Evolutionary conservation across 1,140 invertebrate species (phyloP), one percentile per base, ranked within the genome.

Genomic region (Drosophila azteca): DNA sequence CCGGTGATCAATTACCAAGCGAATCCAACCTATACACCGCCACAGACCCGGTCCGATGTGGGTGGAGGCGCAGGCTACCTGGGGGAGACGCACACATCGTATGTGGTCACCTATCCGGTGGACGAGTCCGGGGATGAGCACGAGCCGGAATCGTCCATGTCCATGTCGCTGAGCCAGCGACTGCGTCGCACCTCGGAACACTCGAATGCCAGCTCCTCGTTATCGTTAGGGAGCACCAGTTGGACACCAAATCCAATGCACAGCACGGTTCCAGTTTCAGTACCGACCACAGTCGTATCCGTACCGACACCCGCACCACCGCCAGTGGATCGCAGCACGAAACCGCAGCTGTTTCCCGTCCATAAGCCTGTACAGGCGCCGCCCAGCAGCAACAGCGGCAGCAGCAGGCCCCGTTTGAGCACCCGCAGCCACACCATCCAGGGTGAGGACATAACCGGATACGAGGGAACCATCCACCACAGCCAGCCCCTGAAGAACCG

Each of bases 241-340:
- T 91, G 90, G 90, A 90, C 89, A 22, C 68, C 84, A 2, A 91
- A 91, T 85, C 90, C 90, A 0, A 74, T 84, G 64, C 81, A 90
- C 24, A 65, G 62, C 31, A 70, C 67, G 22, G 51, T 41, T 6
- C n/a, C 59, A 35, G 51, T 52, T 39, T n/a, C 59, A 61, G 20
- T 17, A 45, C 44, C 29, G 62, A 9, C 66, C 58, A 6, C 66
- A 69, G 39, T 7, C 62, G 29, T 31, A 7, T 31, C 29, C 29
- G 49, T 22, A 2, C 57, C 57, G 6, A n/a, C 43, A 1, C 2
- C 54, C 20, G 39, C 39, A 35, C 66, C 62, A 8, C 77, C 77
- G 2, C 74, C 68, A 9, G 74, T 65, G 13, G 78, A 73, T 73
- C 63, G 70, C 20, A 81, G 65, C 65, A 79, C 61, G 0, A 80